A percentile compares a stretch with the other conserved stretches of the same genome.
These are phyloP conservation scores for Micromys minutus DNA, from an alignment of 2,113 vertebrate species.

Conservation along the genomic window DNA sequence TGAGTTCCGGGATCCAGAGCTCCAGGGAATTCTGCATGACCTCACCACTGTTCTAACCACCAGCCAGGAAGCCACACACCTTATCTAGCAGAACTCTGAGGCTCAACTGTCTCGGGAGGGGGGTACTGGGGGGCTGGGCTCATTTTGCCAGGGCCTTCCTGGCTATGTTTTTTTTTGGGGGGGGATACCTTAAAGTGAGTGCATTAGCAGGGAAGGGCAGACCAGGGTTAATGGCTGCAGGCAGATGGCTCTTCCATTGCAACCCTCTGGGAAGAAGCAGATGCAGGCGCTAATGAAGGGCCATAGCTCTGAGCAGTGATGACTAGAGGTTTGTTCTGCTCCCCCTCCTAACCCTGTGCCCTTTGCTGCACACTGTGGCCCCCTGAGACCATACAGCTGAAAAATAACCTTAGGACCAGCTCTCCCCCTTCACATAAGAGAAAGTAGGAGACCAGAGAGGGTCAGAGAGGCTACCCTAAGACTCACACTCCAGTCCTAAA, in stretches of 20 bases:
- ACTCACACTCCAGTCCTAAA: fast-evolving
- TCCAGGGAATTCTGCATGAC: constrained; percentile 63
- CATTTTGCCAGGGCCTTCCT: not conserved
- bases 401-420: not conserved
- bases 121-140: not conserved
- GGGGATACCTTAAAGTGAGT: constrained; percentile 14
- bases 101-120: constrained; percentile 50
- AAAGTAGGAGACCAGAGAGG: not conserved
- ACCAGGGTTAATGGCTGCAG: not conserved
- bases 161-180: not conserved
- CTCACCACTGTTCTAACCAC: constrained; percentile 37
- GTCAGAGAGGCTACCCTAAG: not conserved
- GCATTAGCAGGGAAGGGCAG: constrained; percentile 29
- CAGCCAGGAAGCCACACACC: constrained; percentile 64
- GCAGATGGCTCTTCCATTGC: not conserved
- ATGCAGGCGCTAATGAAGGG: not conserved
- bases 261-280: not conserved
- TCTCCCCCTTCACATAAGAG: not conserved
- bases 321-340: not conserved
- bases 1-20: constrained; percentile 29
- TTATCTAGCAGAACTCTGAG: constrained; percentile 26
- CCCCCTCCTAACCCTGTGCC: not conserved
- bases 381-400: not conserved
- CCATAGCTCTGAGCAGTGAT: not conserved
- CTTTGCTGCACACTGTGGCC: not conserved